phyloP scores from a whole-genome alignment of 2,113 vertebrate genomes.

The Cryptomyrus ogoouensis region DNA sequence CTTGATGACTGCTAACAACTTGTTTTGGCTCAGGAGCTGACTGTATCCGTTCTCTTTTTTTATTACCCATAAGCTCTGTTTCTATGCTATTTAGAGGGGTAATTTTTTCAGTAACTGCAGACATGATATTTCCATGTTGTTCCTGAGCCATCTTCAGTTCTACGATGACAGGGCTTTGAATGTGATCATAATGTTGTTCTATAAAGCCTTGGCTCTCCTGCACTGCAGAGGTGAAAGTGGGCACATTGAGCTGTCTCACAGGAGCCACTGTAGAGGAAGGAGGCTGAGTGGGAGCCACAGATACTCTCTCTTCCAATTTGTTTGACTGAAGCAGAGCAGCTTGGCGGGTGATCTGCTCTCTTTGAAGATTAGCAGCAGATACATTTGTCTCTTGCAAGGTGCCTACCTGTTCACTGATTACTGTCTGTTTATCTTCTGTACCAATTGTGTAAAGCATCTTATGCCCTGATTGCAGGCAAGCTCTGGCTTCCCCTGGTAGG shows the following conservation, averaged over 20 bases:
- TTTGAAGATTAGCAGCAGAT: slow-evolving; percentile 50
- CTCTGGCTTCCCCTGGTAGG: slow-evolving; percentile 56
- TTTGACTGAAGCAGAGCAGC: slow-evolving; percentile 55
- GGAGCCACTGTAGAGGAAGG: slow-evolving; percentile 38
- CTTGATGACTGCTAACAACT: slow-evolving; percentile 43
- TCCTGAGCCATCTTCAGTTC: slow-evolving; percentile 44
- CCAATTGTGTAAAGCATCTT: slow-evolving; percentile 59
- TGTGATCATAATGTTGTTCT: slow-evolving; percentile 57
- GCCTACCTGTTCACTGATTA: slow-evolving; percentile 48
- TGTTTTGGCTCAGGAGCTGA: slow-evolving; percentile 44
- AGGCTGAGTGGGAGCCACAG: slow-evolving; percentile 31
- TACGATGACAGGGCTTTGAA: slow-evolving; percentile 53
- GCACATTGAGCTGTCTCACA: slow-evolving; percentile 42
- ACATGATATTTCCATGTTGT: slow-evolving; percentile 37
- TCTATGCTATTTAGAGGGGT: slow-evolving; percentile 44
- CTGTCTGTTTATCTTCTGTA: slow-evolving; percentile 51
- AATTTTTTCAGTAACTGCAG: slow-evolving; percentile 53
- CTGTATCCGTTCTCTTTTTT: slow-evolving; percentile 25
- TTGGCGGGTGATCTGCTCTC: slow-evolving; percentile 53
- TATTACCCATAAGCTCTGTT: slow-evolving; percentile 32
- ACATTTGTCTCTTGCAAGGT: slow-evolving; percentile 43
- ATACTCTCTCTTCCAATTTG: slow-evolving; percentile 50
- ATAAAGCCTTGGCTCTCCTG: slow-evolving; percentile 56
- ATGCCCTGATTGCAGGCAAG: slow-evolving; percentile 42
- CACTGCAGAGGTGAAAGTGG: slow-evolving; percentile 51